A percentile compares a stretch with the other conserved stretches of the same genome.
Conservation (phyloP, 2,797 vertebrate genomes). For the Cyclopterus lumpus region DNA sequence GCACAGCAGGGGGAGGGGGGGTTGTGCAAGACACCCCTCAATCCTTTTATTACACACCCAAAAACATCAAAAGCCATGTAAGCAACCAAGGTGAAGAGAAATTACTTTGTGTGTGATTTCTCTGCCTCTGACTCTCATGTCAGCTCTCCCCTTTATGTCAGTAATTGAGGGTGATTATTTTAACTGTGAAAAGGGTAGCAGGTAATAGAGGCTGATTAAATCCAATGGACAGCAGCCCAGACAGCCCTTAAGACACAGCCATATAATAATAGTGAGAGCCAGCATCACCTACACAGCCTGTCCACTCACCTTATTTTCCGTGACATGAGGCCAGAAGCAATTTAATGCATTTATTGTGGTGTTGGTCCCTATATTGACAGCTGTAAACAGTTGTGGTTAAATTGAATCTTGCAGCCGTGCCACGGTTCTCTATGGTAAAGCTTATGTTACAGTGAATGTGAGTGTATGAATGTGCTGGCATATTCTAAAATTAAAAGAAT, state of each 20-base stretch:
- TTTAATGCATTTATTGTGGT: constrained; percentile 86
- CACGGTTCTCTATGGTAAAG: constrained; percentile 72
- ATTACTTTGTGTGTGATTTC: constrained; percentile 86
- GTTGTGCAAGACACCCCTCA: constrained; percentile 74
- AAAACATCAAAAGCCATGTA: constrained; percentile 85
- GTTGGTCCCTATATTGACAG: constrained; percentile 84
- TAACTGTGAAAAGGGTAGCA: constrained; percentile 88
- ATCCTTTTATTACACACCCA: constrained; percentile 80
- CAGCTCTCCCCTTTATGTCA: constrained; percentile 86
- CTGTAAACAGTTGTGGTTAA: constrained; percentile 85
- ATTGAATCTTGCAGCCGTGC: constrained; percentile 76
- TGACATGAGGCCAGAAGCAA: constrained; percentile 83
- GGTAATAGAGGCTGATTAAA: constrained; percentile 89
- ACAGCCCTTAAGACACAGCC: constrained; percentile 87
- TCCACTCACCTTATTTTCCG: constrained; percentile 82
- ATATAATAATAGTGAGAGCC: constrained; percentile 81
- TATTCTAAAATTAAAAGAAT: constrained; percentile 73
- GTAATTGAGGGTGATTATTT: constrained; percentile 91
- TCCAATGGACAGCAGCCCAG: constrained; percentile 83
- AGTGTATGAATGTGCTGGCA: constrained; percentile 63
- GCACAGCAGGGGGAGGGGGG: constrained; percentile 52
- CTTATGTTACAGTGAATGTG: constrained; percentile 78
- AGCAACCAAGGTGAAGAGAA: constrained; percentile 85
- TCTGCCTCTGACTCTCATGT: constrained; percentile 81
- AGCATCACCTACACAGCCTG: constrained; percentile 78